Conservation (phyloP, 1,140 invertebrate species). For the Capitella teleta region DNA sequence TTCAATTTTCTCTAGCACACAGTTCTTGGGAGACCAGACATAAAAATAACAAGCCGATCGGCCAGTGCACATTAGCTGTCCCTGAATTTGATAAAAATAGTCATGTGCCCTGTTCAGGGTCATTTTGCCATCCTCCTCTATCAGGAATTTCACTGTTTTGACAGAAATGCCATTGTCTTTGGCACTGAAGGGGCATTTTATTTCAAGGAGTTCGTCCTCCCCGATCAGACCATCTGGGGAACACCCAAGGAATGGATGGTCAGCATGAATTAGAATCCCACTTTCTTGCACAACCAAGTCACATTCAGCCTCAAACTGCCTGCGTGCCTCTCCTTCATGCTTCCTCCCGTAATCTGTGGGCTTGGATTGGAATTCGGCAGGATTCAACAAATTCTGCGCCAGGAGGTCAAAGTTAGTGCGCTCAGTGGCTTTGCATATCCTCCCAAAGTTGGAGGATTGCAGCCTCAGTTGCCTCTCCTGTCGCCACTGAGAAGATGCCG, state of each 20-base stretch:
- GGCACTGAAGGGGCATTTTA: slow-evolving; percentile 12
- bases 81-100: slow-evolving; percentile 14
- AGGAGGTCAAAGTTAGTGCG: slow-evolving; percentile 13
- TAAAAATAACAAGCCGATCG: slow-evolving; percentile 14
- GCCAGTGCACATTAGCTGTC: slow-evolving; percentile 11
- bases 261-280: slow-evolving; percentile 12
- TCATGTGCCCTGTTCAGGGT: slow-evolving; percentile 8
- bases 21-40: slow-evolving; percentile 11
- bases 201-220: slow-evolving; percentile 12
- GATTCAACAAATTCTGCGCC: slow-evolving; percentile 2
- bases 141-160: slow-evolving; percentile 10
- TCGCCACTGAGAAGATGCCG: slow-evolving; percentile 12
- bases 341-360: slow-evolving; percentile 12
- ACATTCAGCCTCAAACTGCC: slow-evolving; percentile 7
- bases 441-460: slow-evolving; percentile 17
- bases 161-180: not conserved
- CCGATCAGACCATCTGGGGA: slow-evolving; percentile 16
- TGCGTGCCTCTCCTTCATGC: slow-evolving; percentile 14
- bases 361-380: slow-evolving; percentile 1
- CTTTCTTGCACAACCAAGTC: slow-evolving; percentile 6
- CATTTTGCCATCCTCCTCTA: too few relatives aligned
- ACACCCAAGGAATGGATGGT: slow-evolving; percentile 12
- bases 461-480: slow-evolving; percentile 14
- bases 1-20: slow-evolving; percentile 4
- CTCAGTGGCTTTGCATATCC: slow-evolving; percentile 16